Percentiles rank a stretch among this genome's conserved stretches.
Conservation (phyloP, 2,113 vertebrate genomes). For the Cephalopholis sonnerati region DNA sequence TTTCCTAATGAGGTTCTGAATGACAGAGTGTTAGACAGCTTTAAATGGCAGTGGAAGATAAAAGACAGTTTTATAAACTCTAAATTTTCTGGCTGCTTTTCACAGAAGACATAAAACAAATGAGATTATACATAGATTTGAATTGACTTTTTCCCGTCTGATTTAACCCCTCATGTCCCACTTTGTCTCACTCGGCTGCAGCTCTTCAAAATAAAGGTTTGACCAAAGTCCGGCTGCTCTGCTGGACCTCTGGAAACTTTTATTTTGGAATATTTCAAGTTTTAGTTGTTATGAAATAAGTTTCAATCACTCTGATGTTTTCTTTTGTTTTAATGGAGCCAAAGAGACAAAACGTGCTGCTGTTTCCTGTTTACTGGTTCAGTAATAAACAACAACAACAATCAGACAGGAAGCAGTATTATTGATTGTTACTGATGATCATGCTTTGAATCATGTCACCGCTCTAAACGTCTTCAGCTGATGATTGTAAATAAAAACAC, state of each 20-base stretch:
- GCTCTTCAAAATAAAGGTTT: too few species aligned
- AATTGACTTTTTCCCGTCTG: too few species aligned
- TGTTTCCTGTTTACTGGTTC: not conserved
- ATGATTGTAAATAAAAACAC: constrained; percentile 5
- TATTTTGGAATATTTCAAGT: too few species aligned
- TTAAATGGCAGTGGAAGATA: too few species aligned
- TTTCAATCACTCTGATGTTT: constrained; percentile 2
- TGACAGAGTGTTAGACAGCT: too few species aligned
- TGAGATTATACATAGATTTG: too few species aligned
- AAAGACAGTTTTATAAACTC: too few species aligned
- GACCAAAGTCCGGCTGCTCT: too few species aligned
- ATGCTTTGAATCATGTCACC: not conserved
- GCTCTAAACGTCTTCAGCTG: not conserved
- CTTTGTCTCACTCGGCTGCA: too few species aligned
- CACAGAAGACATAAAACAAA: not conserved
- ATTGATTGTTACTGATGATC: not conserved
- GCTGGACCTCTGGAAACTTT: too few species aligned
- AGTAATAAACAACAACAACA: not conserved
- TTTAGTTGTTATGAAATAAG: too few species aligned
- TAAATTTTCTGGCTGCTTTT: not conserved
- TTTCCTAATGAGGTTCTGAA: not conserved
- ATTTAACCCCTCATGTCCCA: too few species aligned
- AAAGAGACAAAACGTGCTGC: constrained; percentile 20
- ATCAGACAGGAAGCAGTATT: not conserved
- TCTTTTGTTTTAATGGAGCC: not conserved